Conservation (phyloP, 2,113 vertebrate species). For the Mustela nigripes region DNA sequence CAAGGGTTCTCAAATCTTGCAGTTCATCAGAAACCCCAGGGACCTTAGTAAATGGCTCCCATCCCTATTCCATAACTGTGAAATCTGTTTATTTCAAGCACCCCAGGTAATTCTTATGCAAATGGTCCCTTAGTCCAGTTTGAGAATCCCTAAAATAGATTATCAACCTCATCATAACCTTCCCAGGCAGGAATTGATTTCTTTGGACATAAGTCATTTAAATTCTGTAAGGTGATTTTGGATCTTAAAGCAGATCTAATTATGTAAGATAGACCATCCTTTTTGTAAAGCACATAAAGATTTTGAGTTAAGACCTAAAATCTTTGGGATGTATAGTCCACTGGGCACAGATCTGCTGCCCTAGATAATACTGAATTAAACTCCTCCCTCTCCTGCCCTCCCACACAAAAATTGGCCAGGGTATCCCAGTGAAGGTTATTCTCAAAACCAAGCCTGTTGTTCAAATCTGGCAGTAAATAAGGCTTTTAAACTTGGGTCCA, state of each 20-base stretch:
- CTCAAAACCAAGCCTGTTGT: constrained; percentile 25
- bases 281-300: not conserved
- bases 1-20: not conserved
- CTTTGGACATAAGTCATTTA: constrained; percentile 22
- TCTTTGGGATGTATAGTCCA: not conserved
- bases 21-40: not conserved
- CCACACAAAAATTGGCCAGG: constrained; percentile 1
- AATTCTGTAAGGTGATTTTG: constrained; percentile 37
- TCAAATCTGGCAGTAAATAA: not conserved
- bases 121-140: constrained; percentile 23
- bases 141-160: not conserved
- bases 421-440: not conserved
- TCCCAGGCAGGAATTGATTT: constrained; percentile 24
- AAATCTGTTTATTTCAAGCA: not conserved
- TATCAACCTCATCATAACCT: not conserved
- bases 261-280: constrained; percentile 24
- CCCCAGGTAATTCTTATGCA: not conserved
- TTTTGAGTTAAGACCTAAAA: constrained; percentile 7
- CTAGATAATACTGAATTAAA: constrained; percentile 27
- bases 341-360: not conserved
- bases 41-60: not conserved
- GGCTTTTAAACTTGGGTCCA: constrained; percentile 31
- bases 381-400: not conserved
- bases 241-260: constrained; percentile 55
- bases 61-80: not conserved